Percentiles rank a stretch among this genome's conserved stretches.
Conservation (phyloP, 1,140 invertebrate genomes). For the Cyphomyrmex costatus region DNA sequence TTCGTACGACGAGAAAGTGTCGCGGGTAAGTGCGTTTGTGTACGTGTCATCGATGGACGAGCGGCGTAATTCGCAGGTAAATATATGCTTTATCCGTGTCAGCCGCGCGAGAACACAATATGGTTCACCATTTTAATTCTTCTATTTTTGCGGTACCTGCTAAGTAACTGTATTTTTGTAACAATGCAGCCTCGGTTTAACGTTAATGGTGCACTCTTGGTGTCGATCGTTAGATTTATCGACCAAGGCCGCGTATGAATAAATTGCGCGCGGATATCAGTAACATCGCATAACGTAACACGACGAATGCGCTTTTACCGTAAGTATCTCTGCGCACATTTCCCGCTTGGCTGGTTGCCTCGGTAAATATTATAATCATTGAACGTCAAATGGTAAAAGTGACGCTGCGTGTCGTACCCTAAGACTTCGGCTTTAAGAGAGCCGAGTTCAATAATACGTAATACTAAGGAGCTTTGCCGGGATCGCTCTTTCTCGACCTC, state of each 20-base stretch:
- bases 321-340: neutral
- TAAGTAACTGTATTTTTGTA: constrained; percentile 22
- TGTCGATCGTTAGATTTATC: neutral
- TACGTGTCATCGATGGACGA: constrained; percentile 4
- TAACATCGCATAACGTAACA: neutral
- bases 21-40: constrained; percentile 40
- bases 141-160: neutral
- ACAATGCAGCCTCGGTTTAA: constrained; percentile 8
- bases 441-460: constrained; percentile 41
- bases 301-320: neutral
- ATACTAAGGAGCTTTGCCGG: constrained; percentile 47
- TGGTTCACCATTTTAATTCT: neutral
- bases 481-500: constrained; percentile 60
- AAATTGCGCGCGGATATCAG: constrained; percentile 1
- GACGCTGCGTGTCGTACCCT: neutral
- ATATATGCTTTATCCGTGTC: neutral
- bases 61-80: constrained; percentile 24
- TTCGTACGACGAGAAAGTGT: constrained; percentile 31
- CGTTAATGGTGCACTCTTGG: neutral
- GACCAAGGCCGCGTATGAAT: neutral
- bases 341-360: neutral
- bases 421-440: constrained; percentile 37
- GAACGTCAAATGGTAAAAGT: constrained; percentile 6
- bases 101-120: neutral
- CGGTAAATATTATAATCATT: neutral